Evolutionary conservation across 2,888 invertebrate genomes (phyloP).

Genomic region (Scotopteryx bipunctaria): DNA sequence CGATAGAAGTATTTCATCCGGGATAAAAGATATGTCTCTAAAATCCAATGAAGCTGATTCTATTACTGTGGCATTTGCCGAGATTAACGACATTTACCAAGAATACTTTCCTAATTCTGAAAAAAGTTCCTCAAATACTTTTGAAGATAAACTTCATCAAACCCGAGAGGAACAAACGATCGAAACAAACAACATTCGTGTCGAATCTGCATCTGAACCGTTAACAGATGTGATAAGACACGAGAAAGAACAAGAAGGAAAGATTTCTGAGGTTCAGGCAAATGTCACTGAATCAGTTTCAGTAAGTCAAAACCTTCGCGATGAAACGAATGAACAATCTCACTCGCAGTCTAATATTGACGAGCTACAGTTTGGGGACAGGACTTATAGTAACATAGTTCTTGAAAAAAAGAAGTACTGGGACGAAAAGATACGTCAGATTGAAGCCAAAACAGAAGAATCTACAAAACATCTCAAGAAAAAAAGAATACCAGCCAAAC

Average conservation of each 20-base stretch:
- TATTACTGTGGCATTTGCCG: constrained; percentile 75
- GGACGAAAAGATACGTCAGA: constrained; percentile 76
- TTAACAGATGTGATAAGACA: constrained; percentile 80
- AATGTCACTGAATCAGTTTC: constrained; percentile 80
- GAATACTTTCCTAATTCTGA: constrained; percentile 66
- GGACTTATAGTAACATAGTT: constrained; percentile 62
- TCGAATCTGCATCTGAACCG: constrained; percentile 79
- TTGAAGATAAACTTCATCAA: constrained; percentile 46
- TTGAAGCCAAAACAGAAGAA: constrained; percentile 70
- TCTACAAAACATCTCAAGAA: constrained; percentile 57
- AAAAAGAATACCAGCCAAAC: constrained; percentile 58
- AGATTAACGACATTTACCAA: constrained; percentile 69
- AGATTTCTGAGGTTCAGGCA: constrained; percentile 82
- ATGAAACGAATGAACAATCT: constrained; percentile 38
- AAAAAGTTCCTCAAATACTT: constrained; percentile 46
- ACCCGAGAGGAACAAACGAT: constrained; percentile 34
- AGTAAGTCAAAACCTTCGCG: constrained; percentile 77
- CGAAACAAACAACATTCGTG: constrained; percentile 50
- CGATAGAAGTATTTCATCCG: constrained; percentile 61
- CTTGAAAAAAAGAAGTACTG: constrained; percentile 77
- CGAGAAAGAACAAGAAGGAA: constrained; percentile 62
- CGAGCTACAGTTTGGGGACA: constrained; percentile 61
- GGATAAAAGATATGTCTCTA: constrained; percentile 54
- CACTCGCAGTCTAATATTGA: constrained; percentile 37
- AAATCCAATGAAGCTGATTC: constrained; percentile 60